phyloP scores from a whole-genome alignment of 2,797 vertebrate genomes.

The Squalus acanthias region DNA sequence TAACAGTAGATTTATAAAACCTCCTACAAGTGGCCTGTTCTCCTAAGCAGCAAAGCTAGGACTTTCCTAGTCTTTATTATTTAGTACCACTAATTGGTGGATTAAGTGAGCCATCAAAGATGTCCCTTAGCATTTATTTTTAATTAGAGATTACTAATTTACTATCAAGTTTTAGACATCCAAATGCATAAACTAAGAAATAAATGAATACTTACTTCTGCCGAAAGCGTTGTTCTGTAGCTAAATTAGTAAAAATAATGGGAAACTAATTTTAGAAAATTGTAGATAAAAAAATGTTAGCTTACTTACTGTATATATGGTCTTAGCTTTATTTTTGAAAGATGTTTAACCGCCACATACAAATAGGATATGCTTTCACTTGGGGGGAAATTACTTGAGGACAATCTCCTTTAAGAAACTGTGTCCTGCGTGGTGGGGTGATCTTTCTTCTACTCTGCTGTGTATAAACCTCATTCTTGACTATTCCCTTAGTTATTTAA shows the following conservation, averaged over 20 bases:
- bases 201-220: constrained; percentile 28
- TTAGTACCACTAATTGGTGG: not conserved
- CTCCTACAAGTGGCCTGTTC: not conserved
- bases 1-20: not conserved
- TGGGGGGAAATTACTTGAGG: not conserved
- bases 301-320: not conserved
- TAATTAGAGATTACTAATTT: not conserved
- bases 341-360: not conserved
- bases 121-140: not conserved
- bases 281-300: not conserved
- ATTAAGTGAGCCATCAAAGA: not conserved
- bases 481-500: not conserved
- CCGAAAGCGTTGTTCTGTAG: constrained; percentile 20
- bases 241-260: not conserved
- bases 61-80: too few species aligned
- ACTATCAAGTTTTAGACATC: not conserved
- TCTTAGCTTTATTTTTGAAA: not conserved
- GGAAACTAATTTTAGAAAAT: not conserved
- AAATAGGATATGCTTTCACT: not conserved
- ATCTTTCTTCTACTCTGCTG: not conserved
- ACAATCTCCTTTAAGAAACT: too few species aligned
- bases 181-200: not conserved
- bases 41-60: not conserved
- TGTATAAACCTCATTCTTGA: not conserved
- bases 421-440: not conserved